Evolutionary conservation across 2,888 invertebrate genomes (phyloP), one percentile per base, ranked within the genome.

Genomic region (Cetonia aurata): DNA sequence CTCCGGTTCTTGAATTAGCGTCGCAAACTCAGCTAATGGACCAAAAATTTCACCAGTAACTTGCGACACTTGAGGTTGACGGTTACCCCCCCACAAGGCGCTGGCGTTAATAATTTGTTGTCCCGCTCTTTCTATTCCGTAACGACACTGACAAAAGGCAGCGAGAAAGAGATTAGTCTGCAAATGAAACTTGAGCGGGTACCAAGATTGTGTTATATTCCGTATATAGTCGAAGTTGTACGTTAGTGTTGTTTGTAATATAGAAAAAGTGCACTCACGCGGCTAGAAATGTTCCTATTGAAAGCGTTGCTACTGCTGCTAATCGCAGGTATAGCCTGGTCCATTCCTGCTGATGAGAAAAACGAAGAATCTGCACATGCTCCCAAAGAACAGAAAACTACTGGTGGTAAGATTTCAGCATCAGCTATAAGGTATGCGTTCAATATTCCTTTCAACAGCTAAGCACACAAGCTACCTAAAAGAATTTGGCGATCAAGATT

Each of bases 401-500:
- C 37, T 37, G 37, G 37, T 25, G 19, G 56, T 19, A 42, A 42
- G 17, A 57, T 33, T 25, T 25, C 3, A 25, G 4, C 25, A 25
- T 4, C 25, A 4, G n/a, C n/a, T 4, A 25, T 4, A 25, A 25
- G 4, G 25, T 31, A 46, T 33, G 33, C 42, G 8, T 9, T 15
- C 31, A 33, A 31, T n/a, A 42, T 19, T 12, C n/a, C 15, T 15
- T 33, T 25, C 41, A 13, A 1, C 37, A 84, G 62, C 37, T 12
- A 50, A 65, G 12, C 10, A 17, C 31, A 65, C 50, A 77, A 86
- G 85, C 55, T 90, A 87, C 82, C 86, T 90, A 79, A 89, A 87
- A 80, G 86, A 87, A 0, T 90, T 89, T 77, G 90, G 89, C 0
- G 89, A 89, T 66, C 89, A 89, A 19, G 79, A 79, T n/a, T 79